Base-by-base conservation (phyloP, 1,140 invertebrate genomes). In the Heliothis subflexa region DNA sequence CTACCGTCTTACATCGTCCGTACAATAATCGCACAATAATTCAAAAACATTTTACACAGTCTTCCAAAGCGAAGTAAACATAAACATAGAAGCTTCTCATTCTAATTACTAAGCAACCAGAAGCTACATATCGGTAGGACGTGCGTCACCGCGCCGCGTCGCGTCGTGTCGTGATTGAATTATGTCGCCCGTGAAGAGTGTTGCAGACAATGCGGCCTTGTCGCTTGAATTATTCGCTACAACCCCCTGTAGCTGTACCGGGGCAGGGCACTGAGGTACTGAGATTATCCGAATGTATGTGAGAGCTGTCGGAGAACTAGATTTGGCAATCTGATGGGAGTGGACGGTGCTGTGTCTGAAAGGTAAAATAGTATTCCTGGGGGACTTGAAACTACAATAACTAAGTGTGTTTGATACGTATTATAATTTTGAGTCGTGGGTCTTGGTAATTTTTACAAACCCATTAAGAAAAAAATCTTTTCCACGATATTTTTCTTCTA, bases 191-290 rank as follows among this genome's bases (percentile, higher is more conserved):
- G 40, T 59, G 80, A 81, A 82, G 78, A 79, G 66, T 55, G 55
- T 33, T 54, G 57, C 62, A 75, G 80, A 83, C 82, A 81, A 80
- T 82, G 77, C 81, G 77, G 85, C 81, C 78, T 81, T 88, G 85
- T 88, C 83, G 80, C 79, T 59, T 87, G 82, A 89, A 89, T 88
- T 83, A 85, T 89, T 86, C 73, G 82, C 77, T 59, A 78, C 71
- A 80, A 80, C 45, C 79, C 78, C 81, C 82, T 84, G 80, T 79
- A 28, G 61, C 72, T 25, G 21, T 25, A 59, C 79, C 73, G 16
- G 11, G 21, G 49, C 52, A 21, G 1, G 33, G 16, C 13, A 52
- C 18, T 4, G 21, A n/a, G n/a, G 40, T 21, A 50, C 25, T 68
- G 64, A 59, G 54, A 73, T 59, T 73, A 59, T 59, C 55, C 13